Evolutionary conservation across 2,113 vertebrate genomes (phyloP), one percentile per base, ranked within the genome.

Genomic region (Melanerpes formicivorus): DNA sequence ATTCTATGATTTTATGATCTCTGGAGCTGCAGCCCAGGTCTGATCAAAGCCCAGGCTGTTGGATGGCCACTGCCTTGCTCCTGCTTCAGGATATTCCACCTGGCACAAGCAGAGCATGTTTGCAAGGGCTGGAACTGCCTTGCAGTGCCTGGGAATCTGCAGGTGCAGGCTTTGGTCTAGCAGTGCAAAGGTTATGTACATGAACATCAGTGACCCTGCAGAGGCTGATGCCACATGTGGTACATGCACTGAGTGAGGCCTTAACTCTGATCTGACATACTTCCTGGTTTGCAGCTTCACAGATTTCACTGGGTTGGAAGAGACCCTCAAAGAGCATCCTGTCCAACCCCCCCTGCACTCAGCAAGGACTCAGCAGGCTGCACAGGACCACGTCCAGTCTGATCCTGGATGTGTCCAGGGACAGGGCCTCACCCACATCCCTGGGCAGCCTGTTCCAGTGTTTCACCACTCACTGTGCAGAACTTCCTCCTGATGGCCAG

Each of bases 161-260:
- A 56, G 48, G 14, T 72, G 59, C 60, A 58, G 58, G 7, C 62
- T 78, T 60, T 30, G 54, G 14, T 55, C 9, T 67, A n/a, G 44
- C 22, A 29, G 30, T 40, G 10, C 27, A 46, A 21, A 25, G 15
- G 25, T 18, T 69, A 18, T 42, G 66, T n/a, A 14, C 0, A 0
- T 18, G n/a, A 78, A 46, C 14, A 15, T 84, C 30, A n/a, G 44
- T 1, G 2, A 1, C 0, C 0, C 13, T 58, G 32, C 48, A 56
- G 76, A 71, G 78, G 52, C 32, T 34, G 14, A 3, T 55, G 22
- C 30, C 22, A 29, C 8, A 2, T 11, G 5, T 63, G 27, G 30
- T 18, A 26, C 25, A 8, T 23, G 13, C 29, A 34, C 46, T 60
- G 32, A 64, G 37, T 60, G 32, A 64, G 32, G 22, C 48, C 32